These are phyloP conservation scores for Seriola dumerili DNA, from an alignment of 2,113 vertebrate genomes.

Conservation along the genomic window DNA sequence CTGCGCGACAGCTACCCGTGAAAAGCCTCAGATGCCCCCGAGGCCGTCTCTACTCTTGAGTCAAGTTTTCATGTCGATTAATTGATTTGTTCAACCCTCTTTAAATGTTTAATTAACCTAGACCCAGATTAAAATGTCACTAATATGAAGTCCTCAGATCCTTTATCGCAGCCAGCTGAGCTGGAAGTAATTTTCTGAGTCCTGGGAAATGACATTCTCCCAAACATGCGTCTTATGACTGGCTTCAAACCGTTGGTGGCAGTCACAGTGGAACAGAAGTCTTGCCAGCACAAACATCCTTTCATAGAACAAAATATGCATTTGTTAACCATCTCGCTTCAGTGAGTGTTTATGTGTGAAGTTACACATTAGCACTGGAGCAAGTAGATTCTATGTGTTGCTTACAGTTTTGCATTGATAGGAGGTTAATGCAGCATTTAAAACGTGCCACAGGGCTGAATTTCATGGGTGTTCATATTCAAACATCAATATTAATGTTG, in stretches of 20 bases:
- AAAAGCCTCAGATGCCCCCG: constrained; percentile 17
- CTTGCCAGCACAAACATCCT: constrained; percentile 24
- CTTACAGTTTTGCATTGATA: constrained; percentile 27
- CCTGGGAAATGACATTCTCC: constrained; percentile 50
- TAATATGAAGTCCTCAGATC: constrained; percentile 49
- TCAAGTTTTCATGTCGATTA: constrained; percentile 41
- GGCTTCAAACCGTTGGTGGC: constrained; percentile 23
- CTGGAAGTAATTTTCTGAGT: constrained; percentile 53
- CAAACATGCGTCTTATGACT: constrained; percentile 10
- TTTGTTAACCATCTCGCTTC: not conserved
- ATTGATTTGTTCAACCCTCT: constrained; percentile 57
- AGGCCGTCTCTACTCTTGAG: not conserved
- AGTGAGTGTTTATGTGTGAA: constrained; percentile 4
- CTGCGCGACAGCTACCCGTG: not conserved
- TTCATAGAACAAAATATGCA: not conserved
- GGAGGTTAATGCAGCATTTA: constrained; percentile 58
- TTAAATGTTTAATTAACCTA: constrained; percentile 69
- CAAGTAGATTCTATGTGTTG: not conserved
- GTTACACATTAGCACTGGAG: constrained; percentile 14
- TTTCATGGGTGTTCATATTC: constrained; percentile 10
- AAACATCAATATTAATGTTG: constrained; percentile 32
- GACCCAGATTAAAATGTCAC: constrained; percentile 67
- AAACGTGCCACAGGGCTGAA: constrained; percentile 23
- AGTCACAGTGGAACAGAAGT: constrained; percentile 22
- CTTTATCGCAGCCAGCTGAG: constrained; percentile 49